phyloP scores from a whole-genome alignment of 1,140 invertebrate species.

The Venturia canescens region DNA sequence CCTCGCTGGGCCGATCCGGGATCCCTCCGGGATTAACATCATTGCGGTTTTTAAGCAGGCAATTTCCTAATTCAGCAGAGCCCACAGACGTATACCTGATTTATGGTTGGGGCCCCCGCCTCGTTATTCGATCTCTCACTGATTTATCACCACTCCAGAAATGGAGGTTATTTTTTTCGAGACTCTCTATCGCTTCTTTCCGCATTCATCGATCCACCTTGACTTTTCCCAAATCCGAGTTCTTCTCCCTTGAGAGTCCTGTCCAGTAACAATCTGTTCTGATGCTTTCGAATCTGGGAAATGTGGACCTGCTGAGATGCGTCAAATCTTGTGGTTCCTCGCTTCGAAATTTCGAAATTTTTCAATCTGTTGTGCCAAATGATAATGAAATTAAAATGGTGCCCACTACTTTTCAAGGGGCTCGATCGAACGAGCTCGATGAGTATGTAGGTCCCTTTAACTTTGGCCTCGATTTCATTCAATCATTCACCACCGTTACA shows the following conservation, averaged over 20 bases:
- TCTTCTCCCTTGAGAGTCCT: slow-evolving; percentile 1
- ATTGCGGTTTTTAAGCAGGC: slow-evolving; percentile 75
- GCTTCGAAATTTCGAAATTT: no score
- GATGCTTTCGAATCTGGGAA: neutral
- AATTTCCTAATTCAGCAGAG: slow-evolving; percentile 74
- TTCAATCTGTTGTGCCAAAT: neutral
- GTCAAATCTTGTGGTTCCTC: no score
- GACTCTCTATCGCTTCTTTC: slow-evolving; percentile 18
- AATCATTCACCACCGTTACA: slow-evolving; percentile 39
- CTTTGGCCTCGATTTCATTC: slow-evolving; percentile 37
- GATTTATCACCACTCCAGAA: slow-evolving; percentile 62
- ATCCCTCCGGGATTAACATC: slow-evolving; percentile 70
- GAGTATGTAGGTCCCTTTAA: slow-evolving; percentile 4
- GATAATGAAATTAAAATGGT: neutral
- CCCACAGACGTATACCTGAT: slow-evolving; percentile 65
- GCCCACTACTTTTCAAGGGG: neutral
- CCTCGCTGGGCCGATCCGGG: slow-evolving; percentile 46
- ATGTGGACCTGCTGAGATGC: no score
- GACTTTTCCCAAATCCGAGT: slow-evolving; percentile 27
- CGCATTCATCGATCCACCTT: slow-evolving; percentile 24
- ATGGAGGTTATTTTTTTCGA: slow-evolving; percentile 48
- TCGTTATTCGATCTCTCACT: slow-evolving; percentile 65
- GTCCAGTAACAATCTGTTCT: neutral
- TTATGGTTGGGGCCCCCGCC: slow-evolving; percentile 68
- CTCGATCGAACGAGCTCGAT: neutral